Percentiles rank a stretch among this genome's conserved stretches.
Evolutionary conservation across 2,797 vertebrate species (phyloP).

Genomic region (Salarias fasciatus): DNA sequence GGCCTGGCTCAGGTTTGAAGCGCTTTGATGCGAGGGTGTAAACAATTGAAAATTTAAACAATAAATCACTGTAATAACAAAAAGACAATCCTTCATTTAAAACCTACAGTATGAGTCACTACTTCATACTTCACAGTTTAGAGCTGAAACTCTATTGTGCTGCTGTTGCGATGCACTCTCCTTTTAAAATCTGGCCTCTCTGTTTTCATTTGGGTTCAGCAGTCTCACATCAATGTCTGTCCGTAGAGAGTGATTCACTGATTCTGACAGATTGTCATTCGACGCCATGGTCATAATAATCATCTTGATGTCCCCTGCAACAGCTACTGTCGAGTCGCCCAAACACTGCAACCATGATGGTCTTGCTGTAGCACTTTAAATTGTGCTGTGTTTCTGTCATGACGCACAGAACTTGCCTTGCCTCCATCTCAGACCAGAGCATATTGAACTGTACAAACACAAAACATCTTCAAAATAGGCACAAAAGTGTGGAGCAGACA

Average conservation of each 20-base stretch:
- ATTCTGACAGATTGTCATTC: background rate
- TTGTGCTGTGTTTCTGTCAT: background rate
- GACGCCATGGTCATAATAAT: conserved; percentile 1
- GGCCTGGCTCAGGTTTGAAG: no score
- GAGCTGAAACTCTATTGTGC: conserved; percentile 11
- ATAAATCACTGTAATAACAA: no score
- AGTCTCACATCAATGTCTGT: background rate
- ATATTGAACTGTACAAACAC: background rate
- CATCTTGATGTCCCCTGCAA: conserved; percentile 1
- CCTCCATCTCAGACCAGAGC: background rate
- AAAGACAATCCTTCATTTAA: no score
- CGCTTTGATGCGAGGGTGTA: no score
- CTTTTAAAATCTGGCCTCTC: background rate
- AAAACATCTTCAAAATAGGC: background rate
- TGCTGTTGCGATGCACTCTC: conserved; percentile 20
- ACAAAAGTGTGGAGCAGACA: background rate
- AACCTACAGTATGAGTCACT: no score
- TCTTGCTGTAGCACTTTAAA: background rate
- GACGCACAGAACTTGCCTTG: background rate
- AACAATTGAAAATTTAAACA: no score
- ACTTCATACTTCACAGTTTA: conserved; percentile 3
- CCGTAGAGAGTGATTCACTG: background rate
- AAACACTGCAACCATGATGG: background rate
- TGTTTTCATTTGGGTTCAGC: background rate
- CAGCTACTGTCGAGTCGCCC: background rate